Percentiles rank a stretch among this genome's conserved stretches.
Evolutionary conservation across 1,140 invertebrate species (phyloP).

Genomic region (Uloborus diversus): DNA sequence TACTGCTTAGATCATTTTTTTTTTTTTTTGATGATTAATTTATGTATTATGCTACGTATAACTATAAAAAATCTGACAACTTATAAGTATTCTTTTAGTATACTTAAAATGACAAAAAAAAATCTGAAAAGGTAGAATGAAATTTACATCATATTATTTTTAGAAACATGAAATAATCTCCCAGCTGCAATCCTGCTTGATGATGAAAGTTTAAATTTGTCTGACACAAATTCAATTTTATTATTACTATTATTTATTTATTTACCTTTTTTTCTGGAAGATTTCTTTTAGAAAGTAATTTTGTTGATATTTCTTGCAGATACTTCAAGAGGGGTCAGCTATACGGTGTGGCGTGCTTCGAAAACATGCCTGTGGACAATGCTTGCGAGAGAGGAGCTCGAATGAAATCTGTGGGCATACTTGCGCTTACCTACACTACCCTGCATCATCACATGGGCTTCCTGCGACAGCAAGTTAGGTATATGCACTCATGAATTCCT

Average conservation of each 20-base stretch:
- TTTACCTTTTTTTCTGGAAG: neutral
- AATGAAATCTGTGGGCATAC: conserved; percentile 68
- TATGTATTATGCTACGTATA: neutral
- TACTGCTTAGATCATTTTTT: no score
- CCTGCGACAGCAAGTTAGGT: conserved; percentile 67
- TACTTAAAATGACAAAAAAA: no score
- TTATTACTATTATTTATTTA: neutral
- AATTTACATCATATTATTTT: no score
- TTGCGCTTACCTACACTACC: conserved; percentile 65
- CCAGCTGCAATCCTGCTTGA: no score
- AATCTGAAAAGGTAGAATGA: neutral
- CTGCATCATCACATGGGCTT: conserved; percentile 67
- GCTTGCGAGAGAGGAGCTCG: conserved; percentile 66
- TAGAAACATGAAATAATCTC: no score
- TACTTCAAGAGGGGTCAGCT: conserved; percentile 66
- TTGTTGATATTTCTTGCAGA: conserved; percentile 60
- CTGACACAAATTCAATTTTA: neutral
- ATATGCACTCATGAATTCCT: no score
- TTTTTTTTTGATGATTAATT: neutral
- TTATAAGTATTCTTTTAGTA: no score
- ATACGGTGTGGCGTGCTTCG: conserved; percentile 68
- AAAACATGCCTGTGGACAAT: conserved; percentile 67
- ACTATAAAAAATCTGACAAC: neutral
- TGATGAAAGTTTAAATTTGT: neutral
- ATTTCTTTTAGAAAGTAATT: neutral